These are phyloP conservation scores for Halesus radiatus DNA, from an alignment of 1,140 invertebrate genomes.

Conservation along the genomic window DNA sequence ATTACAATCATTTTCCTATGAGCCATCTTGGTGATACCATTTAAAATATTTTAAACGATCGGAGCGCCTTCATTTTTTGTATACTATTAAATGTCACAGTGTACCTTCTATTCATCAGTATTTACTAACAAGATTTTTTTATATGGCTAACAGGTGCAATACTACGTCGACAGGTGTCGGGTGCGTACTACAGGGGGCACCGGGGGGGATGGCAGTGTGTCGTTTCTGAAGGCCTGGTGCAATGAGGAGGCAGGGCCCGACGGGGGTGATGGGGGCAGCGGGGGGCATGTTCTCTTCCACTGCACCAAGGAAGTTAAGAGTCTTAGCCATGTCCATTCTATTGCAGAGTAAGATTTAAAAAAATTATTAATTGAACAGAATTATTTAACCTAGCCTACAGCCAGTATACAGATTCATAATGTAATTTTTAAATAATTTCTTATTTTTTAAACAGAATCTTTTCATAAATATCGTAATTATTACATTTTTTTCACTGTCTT, in stretches of 20 bases:
- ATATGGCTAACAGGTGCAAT: constrained; percentile 67
- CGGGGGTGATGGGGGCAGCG: constrained; percentile 97
- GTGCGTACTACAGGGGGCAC: constrained; percentile 82
- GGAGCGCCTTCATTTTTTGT: too few species aligned
- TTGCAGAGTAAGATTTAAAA: constrained; percentile 59
- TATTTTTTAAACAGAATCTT: too few species aligned
- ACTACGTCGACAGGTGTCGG: constrained; percentile 79
- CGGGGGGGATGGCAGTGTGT: constrained; percentile 93
- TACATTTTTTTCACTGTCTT: too few species aligned
- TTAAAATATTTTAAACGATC: too few species aligned
- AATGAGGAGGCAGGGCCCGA: constrained; percentile 94
- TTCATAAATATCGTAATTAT: too few species aligned
- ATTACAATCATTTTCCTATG: too few species aligned
- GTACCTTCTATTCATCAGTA: too few species aligned
- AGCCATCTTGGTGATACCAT: too few species aligned
- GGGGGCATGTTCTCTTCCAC: constrained; percentile 95
- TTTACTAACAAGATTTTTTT: not conserved
- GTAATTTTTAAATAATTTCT: too few species aligned
- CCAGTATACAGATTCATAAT: not conserved
- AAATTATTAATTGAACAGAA: not conserved
- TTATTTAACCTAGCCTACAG: not conserved
- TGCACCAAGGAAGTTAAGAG: constrained; percentile 79
- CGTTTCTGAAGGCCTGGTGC: constrained; percentile 81
- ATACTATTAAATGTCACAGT: too few species aligned
- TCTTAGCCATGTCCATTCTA: constrained; percentile 76